phyloP scores from a whole-genome alignment of 1,140 invertebrate genomes.

The Teleogryllus occipitalis region DNA sequence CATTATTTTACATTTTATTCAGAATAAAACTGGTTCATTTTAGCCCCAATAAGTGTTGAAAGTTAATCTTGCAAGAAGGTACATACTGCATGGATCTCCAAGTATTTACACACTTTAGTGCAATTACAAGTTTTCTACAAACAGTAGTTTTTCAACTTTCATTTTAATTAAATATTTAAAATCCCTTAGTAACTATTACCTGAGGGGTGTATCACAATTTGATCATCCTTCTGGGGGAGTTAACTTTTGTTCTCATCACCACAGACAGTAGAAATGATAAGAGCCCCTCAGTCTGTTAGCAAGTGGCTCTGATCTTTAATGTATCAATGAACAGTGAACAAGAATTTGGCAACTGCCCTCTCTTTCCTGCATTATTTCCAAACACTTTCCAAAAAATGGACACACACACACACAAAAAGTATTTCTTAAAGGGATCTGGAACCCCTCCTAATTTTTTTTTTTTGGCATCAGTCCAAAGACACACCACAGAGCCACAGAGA shows the following conservation, averaged over 20 bases:
- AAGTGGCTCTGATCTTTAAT: not conserved
- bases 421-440: not conserved
- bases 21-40: not conserved
- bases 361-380: not conserved
- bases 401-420: not conserved
- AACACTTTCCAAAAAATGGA: not conserved
- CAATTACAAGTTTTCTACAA: conserved; percentile 2
- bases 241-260: conserved; percentile 6
- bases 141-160: conserved; percentile 10
- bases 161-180: conserved; percentile 16
- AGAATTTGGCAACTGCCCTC: not conserved
- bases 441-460: not conserved
- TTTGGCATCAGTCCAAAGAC: not conserved
- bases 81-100: not conserved
- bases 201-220: conserved; percentile 26
- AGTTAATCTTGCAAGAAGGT: not conserved
- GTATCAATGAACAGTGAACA: not conserved
- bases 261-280: conserved; percentile 5
- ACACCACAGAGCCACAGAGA: not conserved
- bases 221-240: conserved; percentile 14
- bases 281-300: not conserved
- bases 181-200: conserved; percentile 25
- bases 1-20: not conserved
- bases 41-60: not conserved
- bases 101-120: conserved; percentile 1